These are phyloP conservation scores for Ladona fulva DNA, from an alignment of 1,140 invertebrate species.

Conservation along the genomic window DNA sequence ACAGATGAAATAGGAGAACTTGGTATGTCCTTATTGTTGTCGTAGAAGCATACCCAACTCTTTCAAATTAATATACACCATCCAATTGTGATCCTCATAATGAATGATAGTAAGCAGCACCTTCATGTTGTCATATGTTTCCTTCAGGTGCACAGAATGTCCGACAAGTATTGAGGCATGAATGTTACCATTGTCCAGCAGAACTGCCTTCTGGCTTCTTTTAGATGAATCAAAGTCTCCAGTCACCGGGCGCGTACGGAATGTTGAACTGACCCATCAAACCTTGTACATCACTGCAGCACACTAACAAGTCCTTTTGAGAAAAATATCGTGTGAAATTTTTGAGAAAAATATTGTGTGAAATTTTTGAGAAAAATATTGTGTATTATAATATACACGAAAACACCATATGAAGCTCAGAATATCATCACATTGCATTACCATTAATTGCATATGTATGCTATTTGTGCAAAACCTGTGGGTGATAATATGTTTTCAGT, in stretches of 20 bases:
- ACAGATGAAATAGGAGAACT: too few species aligned
- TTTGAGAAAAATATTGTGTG: too few species aligned
- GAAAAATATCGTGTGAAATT: too few species aligned
- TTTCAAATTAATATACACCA: constrained; percentile 16
- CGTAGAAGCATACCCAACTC: constrained; percentile 14
- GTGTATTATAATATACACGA: too few species aligned
- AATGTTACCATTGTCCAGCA: constrained; percentile 24
- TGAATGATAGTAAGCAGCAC: constrained; percentile 1
- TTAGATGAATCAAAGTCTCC: constrained; percentile 25
- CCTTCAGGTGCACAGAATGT: constrained; percentile 16
- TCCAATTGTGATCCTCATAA: constrained; percentile 15
- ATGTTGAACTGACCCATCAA: neutral
- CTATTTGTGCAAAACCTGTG: too few species aligned
- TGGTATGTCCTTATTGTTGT: constrained; percentile 13
- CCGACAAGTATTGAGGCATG: constrained; percentile 18
- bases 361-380: too few species aligned
- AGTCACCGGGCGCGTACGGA: constrained; percentile 20
- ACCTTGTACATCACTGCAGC: constrained; percentile 10
- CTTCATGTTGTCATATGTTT: constrained; percentile 13
- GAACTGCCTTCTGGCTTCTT: constrained; percentile 22
- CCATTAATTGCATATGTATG: too few species aligned
- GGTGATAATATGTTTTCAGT: too few species aligned
- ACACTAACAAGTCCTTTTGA: neutral
- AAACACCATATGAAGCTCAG: too few species aligned
- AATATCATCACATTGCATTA: too few species aligned